Conservation (phyloP, 2,113 vertebrate genomes). For the Pyrgilauda ruficollis region DNA sequence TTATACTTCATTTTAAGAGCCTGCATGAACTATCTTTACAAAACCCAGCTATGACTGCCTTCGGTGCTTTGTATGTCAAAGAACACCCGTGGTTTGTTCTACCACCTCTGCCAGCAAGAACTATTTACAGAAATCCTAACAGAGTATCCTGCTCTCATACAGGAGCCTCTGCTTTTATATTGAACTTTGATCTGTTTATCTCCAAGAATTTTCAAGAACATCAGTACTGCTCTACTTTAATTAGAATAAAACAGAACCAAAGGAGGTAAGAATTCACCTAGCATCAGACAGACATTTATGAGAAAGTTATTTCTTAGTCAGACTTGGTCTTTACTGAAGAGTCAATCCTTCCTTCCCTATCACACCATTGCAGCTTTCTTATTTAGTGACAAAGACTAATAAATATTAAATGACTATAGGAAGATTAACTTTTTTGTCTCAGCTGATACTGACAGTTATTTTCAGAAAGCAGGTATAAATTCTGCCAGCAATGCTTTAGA, state of each 20-base stretch:
- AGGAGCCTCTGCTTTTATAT: not conserved
- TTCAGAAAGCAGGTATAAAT: not conserved
- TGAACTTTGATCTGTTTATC: not conserved
- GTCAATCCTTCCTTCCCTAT: not conserved
- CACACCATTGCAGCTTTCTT: not conserved
- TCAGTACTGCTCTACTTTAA: not conserved
- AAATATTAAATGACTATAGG: not conserved
- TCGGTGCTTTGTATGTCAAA: not conserved
- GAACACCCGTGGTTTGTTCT: accelerated
- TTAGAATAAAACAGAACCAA: not conserved
- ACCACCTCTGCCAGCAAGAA: not conserved
- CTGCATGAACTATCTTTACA: not conserved
- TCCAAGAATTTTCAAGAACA: not conserved
- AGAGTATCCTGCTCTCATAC: not conserved
- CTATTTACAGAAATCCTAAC: not conserved
- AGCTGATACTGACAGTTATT: not conserved
- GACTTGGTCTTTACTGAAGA: not conserved
- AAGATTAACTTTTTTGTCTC: not conserved
- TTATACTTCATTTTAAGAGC: not conserved
- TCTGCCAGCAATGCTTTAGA: not conserved
- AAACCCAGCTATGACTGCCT: not conserved
- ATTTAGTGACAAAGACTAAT: not conserved
- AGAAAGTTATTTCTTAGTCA: not conserved
- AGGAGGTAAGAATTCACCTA: not conserved
- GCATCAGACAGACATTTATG: not conserved